These are phyloP conservation scores for Botrylloides violaceus DNA, from an alignment of 23 tunicate species.

Conservation along the genomic window DNA sequence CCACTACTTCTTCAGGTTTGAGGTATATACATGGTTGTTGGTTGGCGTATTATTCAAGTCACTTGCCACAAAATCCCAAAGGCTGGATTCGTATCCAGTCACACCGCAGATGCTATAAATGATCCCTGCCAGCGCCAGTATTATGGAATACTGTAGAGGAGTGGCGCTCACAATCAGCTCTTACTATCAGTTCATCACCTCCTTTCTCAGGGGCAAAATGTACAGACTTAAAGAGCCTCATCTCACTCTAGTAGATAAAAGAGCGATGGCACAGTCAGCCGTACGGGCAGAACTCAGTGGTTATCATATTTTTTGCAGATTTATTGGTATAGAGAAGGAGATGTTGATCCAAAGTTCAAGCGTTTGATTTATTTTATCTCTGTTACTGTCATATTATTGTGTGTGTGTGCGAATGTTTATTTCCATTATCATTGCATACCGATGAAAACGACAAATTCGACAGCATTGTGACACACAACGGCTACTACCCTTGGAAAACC, in stretches of 20 bases:
- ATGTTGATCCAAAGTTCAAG: slow-evolving; percentile 84
- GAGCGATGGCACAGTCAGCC: not conserved
- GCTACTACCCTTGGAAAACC: slow-evolving; percentile 25
- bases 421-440: not conserved
- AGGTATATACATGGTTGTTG: too few relatives aligned
- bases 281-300: not conserved
- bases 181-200: too few relatives aligned
- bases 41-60: too few relatives aligned
- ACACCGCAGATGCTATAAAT: too few relatives aligned
- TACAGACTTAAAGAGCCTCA: too few relatives aligned
- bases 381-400: slow-evolving; percentile 43
- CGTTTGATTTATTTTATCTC: slow-evolving; percentile 79
- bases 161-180: too few relatives aligned
- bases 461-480: not conserved
- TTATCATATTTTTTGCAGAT: slow-evolving; percentile 22
- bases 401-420: slow-evolving; percentile 79
- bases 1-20: too few relatives aligned
- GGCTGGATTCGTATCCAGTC: too few relatives aligned
- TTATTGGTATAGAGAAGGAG: slow-evolving; percentile 92
- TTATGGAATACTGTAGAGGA: too few relatives aligned
- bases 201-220: too few relatives aligned
- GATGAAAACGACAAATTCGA: not conserved
- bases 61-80: too few relatives aligned
- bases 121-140: too few relatives aligned
- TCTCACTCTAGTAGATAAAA: not conserved